Evolutionary conservation across 2,113 vertebrate species (phyloP), one percentile per base, ranked within the genome.

Genomic region (Furnarius figulus): DNA sequence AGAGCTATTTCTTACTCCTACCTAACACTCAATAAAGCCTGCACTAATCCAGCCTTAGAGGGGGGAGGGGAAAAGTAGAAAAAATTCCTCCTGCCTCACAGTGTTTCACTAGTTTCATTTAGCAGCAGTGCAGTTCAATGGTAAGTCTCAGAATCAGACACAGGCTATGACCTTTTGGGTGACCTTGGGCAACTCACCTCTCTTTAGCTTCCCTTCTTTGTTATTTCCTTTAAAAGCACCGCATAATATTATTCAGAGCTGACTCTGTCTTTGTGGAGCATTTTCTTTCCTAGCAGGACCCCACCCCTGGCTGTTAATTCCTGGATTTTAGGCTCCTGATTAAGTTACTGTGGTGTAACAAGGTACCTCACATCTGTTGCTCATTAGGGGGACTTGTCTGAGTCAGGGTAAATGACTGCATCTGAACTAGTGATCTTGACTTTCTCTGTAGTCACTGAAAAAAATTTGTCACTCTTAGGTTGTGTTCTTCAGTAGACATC

Each of bases 311-410:
- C 93, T 68, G 83, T 72, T 96, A 95, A 90, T 89, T 84, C 61
- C n/a, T 47, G 52, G 47, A 89, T 84, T 28, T 77, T 88, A 84
- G 71, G 27, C 35, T 84, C 10, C 18, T 72, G 89, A 95, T 95
- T 96, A 90, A 93, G 93, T 97, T 93, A 90, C 67, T 61, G 58
- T 56, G 40, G 14, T 50, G 42, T 77, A 93, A 92, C 88, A 92
- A 89, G 86, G 89, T 90, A 59, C 35, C 68, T 95, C 84, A 92
- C 84, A 87, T 92, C 80, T 95, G 91, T 78, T 92, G 76, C 84
- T 95, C 84, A 72, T 95, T 91, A 92, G 61, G 61, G 61, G 56
- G 28, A 95, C 81, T 90, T 81, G 52, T 63, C 91, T 90, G 76
- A 92, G 84, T 42, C 52, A 68, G 61, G 22, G 89, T 93, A 89